These are phyloP conservation scores for Polyodon spathula DNA, from an alignment of 2,113 vertebrate species.

Conservation along the genomic window DNA sequence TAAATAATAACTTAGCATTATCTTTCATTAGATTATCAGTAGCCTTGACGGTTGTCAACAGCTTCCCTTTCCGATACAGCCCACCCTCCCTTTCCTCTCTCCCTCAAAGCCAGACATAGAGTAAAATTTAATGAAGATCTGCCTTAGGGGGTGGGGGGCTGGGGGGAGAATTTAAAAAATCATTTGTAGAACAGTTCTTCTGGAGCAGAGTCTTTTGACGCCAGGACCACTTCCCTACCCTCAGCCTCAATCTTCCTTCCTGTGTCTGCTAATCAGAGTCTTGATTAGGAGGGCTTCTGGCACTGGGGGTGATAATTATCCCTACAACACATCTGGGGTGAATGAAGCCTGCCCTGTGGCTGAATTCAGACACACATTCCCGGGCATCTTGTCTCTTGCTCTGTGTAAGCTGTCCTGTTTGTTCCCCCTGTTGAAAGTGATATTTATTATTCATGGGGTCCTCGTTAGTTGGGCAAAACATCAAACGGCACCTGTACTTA, in stretches of 20 bases:
- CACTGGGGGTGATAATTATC: slow-evolving; percentile 21
- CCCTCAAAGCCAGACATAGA: slow-evolving; percentile 54
- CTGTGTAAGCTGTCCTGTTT: slow-evolving; percentile 2
- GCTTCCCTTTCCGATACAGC: slow-evolving; percentile 34
- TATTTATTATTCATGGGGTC: slow-evolving; percentile 33
- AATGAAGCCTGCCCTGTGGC: background rate
- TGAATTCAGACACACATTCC: background rate
- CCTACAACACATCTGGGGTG: background rate
- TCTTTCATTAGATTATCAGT: too few species aligned
- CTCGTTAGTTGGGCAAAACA: slow-evolving; percentile 28
- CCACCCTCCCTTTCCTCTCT: slow-evolving; percentile 34
- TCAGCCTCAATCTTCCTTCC: slow-evolving; percentile 16
- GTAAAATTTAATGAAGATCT: slow-evolving; percentile 66
- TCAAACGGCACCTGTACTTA: slow-evolving; percentile 25
- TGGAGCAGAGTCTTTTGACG: slow-evolving; percentile 51
- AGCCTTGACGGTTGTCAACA: slow-evolving; percentile 30
- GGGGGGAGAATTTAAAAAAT: too few species aligned
- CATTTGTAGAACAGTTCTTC: slow-evolving; percentile 51
- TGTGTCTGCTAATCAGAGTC: slow-evolving; percentile 25
- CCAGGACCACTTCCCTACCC: slow-evolving; percentile 37
- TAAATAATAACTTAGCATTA: too few species aligned
- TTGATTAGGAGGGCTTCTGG: slow-evolving; percentile 28
- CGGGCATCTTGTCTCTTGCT: background rate
- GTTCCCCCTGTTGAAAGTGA: slow-evolving; percentile 14
- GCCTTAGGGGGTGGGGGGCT: slow-evolving; percentile 36